Evolutionary conservation across 1,140 invertebrate species (phyloP).

Genomic region (Episyrphus balteatus): DNA sequence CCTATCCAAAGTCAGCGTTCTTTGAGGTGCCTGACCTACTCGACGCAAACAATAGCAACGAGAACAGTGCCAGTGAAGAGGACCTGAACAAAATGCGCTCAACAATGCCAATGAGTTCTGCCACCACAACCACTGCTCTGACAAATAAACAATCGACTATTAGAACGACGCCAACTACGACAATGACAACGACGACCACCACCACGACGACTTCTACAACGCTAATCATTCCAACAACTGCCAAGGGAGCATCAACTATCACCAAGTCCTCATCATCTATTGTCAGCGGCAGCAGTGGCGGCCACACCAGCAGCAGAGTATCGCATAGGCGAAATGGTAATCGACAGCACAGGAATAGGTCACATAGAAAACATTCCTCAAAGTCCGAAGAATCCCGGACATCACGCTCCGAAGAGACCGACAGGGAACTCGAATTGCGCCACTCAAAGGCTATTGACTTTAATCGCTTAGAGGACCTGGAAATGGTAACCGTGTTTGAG

Average conservation of each 20-base stretch:
- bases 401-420: background rate
- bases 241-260: background rate
- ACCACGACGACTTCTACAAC: background rate
- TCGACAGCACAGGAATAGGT: background rate
- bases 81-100: no score
- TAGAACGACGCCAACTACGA: conserved; percentile 5
- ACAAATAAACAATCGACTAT: conserved; percentile 9
- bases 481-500: conserved; percentile 1
- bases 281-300: conserved; percentile 15
- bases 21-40: conserved; percentile 34
- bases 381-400: background rate
- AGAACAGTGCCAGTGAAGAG: no score
- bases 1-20: conserved; percentile 17
- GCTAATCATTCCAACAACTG: background rate
- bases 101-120: conserved; percentile 14
- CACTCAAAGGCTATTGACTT: conserved; percentile 3
- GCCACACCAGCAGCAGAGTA: conserved; percentile 13
- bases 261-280: conserved; percentile 7
- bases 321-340: background rate
- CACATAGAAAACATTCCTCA: background rate
- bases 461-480: conserved; percentile 8
- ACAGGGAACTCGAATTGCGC: conserved; percentile 14
- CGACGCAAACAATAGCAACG: no score
- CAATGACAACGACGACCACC: background rate
- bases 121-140: conserved; percentile 14